Conservation (phyloP, 2,888 invertebrate species). For the Phortica magna region DNA sequence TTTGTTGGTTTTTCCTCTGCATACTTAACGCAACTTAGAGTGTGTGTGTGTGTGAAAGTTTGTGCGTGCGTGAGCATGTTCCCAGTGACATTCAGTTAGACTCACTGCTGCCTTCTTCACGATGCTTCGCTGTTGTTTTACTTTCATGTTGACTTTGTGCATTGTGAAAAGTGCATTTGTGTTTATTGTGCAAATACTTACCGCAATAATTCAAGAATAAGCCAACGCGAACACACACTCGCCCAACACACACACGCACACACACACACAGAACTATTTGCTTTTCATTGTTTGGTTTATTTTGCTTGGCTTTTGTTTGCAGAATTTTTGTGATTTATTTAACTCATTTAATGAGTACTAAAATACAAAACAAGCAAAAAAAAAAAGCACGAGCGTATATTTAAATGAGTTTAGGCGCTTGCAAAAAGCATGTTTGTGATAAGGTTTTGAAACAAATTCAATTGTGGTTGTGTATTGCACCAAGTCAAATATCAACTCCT, state of each 20-base stretch:
- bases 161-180: slow-evolving; percentile 27
- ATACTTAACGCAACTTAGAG: neutral
- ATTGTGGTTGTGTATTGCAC: too few species aligned
- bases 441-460: too few species aligned
- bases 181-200: slow-evolving; percentile 31
- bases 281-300: too few species aligned
- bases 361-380: too few species aligned
- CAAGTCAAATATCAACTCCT: too few species aligned
- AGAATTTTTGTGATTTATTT: too few species aligned
- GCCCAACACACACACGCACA: slow-evolving; percentile 27
- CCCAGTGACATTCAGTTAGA: neutral
- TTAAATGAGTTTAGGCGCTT: too few species aligned
- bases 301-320: too few species aligned
- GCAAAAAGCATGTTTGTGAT: too few species aligned
- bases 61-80: slow-evolving; percentile 2
- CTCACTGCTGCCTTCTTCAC: neutral
- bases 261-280: neutral
- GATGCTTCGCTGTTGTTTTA: neutral
- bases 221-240: neutral
- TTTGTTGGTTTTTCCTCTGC: neutral
- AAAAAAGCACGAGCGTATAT: too few species aligned
- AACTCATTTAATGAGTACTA: too few species aligned
- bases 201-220: slow-evolving; percentile 25
- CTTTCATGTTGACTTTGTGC: slow-evolving; percentile 20
- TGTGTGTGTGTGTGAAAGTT: neutral